Base-by-base conservation (phyloP, 2,888 invertebrate genomes). In the Incurvaria masculella region DNA sequence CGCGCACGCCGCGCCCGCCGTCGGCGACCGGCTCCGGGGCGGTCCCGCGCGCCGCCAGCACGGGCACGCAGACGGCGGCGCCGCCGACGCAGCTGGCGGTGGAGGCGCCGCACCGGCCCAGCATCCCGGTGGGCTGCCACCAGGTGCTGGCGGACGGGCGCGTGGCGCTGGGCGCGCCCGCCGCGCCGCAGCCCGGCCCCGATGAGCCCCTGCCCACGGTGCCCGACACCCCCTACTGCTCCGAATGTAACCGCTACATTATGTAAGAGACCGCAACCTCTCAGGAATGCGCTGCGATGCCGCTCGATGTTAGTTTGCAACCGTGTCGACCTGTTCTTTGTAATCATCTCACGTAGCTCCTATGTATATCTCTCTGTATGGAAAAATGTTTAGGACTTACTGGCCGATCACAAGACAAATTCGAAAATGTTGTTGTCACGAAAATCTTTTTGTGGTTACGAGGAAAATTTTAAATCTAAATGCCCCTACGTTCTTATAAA, bases 211-310 rank as follows among this genome's bases (percentile, higher is more conserved):
- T 66, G 60, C 71, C 72, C 55, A 69, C 79, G 61, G 75, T 81
- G 71, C 71, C 74, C 75, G 75, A 81, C 64, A 76, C 81, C 57
- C 84, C 85, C 51, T 78, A 81, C 70, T 94, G 95, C 82, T 85
- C 86, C 65, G 89, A 89, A 65, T 95, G 94, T 81, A 90, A 89
- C 76, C 84, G 88, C 72, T 83, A 88, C 66, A 91, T 94, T 72
- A 88, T 89, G 94, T 94, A 87, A 89, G 88, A 86, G 80, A 73
- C 72, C 17, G 66, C 60, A 33, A 33, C 33, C 33, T 33, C 33
- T 33, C 61, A 42, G 52, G 46, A 49, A 56, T 48, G 49, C 50
- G 49, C 42, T 42, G 21, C 21, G 42, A 42, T 75, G 75, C 67
- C 71, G 14, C 21, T 68, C 69, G 67, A 67, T 70, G 71, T 72